Base-by-base conservation (phyloP, 2,797 vertebrate species). In the Macrochelys suwanniensis region DNA sequence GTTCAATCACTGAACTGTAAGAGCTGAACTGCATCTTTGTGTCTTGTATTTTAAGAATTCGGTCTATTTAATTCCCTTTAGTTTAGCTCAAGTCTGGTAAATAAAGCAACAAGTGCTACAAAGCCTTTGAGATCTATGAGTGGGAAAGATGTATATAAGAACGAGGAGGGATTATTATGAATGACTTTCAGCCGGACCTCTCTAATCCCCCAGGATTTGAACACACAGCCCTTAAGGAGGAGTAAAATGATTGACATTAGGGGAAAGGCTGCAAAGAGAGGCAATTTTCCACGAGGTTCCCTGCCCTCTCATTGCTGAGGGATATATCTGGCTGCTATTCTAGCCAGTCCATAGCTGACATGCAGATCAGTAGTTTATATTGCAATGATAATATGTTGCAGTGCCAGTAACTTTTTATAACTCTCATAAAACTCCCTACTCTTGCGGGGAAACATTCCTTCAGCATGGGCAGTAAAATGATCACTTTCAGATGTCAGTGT, bases 341-440 rank as follows among this genome's bases (percentile, higher is more conserved):
- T 42, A 28, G 90, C 93, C 51, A 81, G 87, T 71, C 87, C 19
- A 5, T 33, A 23, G 89, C 92, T 93, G 87, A 51, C 61, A 33
- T 84, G 82, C 85, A 86, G 85, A 54, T 65, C 88, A 37, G 89
- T 92, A 83, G 96, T 97, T 97, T 90, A 77, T 79, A 5, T 93
- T 78, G 1, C 65, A 9, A 2, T 97, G 98, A 99, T 98, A 94
- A 98, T 97, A 98, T 8, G 90, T 96, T 98, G 97, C 92, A 76
- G 94, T 97, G 97, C 98, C 98, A 98, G 96, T 47, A 97, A 96
- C 98, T 99, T 99, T 99, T 99, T 99, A 98, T 99, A 99, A 98
- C 98, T 94, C 96, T 77, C 91, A 93, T 96, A 93, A 98, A 97
- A 98, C 98, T 89, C 97, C 97, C 96, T 97, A 81, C 93, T 95